Evolutionary conservation across 2,797 vertebrate species (phyloP).

Genomic region (Monodelphis domestica): DNA sequence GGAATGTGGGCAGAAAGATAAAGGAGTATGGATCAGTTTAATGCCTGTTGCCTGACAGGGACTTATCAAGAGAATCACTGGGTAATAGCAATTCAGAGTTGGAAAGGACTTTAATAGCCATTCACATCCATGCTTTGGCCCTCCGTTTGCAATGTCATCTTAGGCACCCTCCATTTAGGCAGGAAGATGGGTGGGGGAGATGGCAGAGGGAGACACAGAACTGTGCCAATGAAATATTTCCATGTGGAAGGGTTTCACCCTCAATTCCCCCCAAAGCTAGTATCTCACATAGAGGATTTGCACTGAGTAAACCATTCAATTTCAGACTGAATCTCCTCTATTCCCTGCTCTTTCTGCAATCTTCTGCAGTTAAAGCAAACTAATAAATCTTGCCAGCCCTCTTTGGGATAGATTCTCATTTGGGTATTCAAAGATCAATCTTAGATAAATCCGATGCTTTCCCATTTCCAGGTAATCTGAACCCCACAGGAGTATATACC

Average conservation of each 20-base stretch:
- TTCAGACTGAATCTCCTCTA: background rate
- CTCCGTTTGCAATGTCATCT: background rate
- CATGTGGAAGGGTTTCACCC: background rate
- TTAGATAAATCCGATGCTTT: background rate
- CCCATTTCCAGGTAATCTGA: background rate
- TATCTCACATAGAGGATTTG: background rate
- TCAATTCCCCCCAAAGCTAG: background rate
- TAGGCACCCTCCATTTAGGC: background rate
- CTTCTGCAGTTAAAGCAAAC: background rate
- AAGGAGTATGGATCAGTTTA: background rate
- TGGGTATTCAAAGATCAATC: background rate
- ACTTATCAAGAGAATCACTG: background rate
- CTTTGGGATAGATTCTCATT: background rate
- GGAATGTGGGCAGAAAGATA: background rate
- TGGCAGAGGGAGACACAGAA: too few species aligned
- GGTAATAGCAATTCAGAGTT: background rate
- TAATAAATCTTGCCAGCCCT: background rate
- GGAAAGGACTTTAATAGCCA: background rate
- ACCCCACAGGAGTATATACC: background rate
- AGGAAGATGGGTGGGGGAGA: background rate
- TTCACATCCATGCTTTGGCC: background rate
- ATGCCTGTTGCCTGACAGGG: background rate
- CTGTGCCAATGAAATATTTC: background rate
- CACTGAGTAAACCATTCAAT: background rate
- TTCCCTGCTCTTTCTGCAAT: background rate